Conservation (phyloP, 2,797 vertebrate genomes). For the Melanotaenia nigrans region DNA sequence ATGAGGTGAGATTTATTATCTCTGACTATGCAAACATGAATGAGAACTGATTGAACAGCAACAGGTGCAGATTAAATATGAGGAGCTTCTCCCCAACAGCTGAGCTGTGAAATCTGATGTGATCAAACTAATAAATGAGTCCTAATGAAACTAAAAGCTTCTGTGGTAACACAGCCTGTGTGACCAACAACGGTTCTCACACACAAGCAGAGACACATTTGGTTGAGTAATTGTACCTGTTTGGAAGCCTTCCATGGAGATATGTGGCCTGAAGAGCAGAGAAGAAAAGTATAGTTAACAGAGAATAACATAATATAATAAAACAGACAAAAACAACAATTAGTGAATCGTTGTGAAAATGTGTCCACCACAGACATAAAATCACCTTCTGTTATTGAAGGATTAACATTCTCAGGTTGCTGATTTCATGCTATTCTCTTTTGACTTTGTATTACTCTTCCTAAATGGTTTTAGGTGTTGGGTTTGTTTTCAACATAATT, state of each 20-base stretch:
- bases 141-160: slow-evolving; percentile 26
- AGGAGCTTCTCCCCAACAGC: slow-evolving; percentile 36
- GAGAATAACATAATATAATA: slow-evolving; percentile 16
- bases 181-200: slow-evolving; percentile 37
- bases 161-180: not conserved
- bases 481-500: slow-evolving; percentile 82
- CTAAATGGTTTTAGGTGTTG: slow-evolving; percentile 65
- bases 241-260: slow-evolving; percentile 98
- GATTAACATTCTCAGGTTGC: slow-evolving; percentile 15
- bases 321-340: not conserved
- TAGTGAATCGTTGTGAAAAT: not conserved
- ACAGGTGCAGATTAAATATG: slow-evolving; percentile 38
- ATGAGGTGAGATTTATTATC: slow-evolving; percentile 23
- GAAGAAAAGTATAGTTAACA: slow-evolving; percentile 69
- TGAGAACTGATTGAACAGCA: slow-evolving; percentile 25
- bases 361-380: slow-evolving; percentile 11
- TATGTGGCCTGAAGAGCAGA: slow-evolving; percentile 89
- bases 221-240: slow-evolving; percentile 85
- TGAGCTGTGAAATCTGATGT: slow-evolving; percentile 39
- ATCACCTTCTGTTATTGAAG: slow-evolving; percentile 14
- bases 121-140: slow-evolving; percentile 57
- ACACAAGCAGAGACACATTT: slow-evolving; percentile 19
- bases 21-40: slow-evolving; percentile 32
- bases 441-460: slow-evolving; percentile 60
- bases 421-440: slow-evolving; percentile 45